phyloP scores from a whole-genome alignment of 2,113 vertebrate species.

The Callopanchax toddi region DNA sequence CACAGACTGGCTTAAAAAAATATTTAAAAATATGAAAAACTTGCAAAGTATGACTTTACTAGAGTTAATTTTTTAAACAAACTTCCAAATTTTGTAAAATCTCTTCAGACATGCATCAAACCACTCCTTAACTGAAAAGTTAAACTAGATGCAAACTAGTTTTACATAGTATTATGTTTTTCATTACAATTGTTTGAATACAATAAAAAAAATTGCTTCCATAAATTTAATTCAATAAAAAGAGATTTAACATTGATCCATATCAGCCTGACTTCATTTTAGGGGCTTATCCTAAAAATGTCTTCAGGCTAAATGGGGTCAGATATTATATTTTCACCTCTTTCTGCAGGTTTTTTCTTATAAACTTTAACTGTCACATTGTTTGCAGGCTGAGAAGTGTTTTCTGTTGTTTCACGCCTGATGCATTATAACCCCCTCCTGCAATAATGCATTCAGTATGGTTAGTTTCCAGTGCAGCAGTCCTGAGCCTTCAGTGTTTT shows the following conservation, averaged over 20 bases:
- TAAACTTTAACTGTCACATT: conserved; percentile 14
- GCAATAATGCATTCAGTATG: conserved; percentile 11
- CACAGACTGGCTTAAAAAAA: too few relatives aligned
- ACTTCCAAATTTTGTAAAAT: too few relatives aligned
- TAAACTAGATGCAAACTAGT: too few relatives aligned
- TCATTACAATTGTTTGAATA: too few relatives aligned
- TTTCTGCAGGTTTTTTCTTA: conserved; percentile 27
- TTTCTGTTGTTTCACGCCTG: conserved; percentile 17
- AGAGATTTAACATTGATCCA: not conserved
- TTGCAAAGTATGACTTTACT: too few relatives aligned
- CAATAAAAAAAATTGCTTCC: too few relatives aligned
- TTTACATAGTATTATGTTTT: too few relatives aligned
- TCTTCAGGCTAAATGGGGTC: not conserved
- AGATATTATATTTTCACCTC: conserved; percentile 17
- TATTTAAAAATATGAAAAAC: too few relatives aligned
- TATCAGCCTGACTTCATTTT: not conserved
- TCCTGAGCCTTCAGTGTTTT: conserved; percentile 23
- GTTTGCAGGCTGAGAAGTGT: conserved; percentile 7
- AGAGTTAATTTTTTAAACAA: too few relatives aligned
- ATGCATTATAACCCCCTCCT: conserved; percentile 1
- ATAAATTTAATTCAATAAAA: not conserved
- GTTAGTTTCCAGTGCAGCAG: conserved; percentile 14
- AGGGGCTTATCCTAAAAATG: not conserved
- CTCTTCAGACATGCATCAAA: too few relatives aligned
- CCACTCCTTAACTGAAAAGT: too few relatives aligned